Percentiles rank a stretch among this genome's conserved stretches.
phyloP scores from a whole-genome alignment of 92 coral and sea anemone species.

The Paramuricea clavata region DNA sequence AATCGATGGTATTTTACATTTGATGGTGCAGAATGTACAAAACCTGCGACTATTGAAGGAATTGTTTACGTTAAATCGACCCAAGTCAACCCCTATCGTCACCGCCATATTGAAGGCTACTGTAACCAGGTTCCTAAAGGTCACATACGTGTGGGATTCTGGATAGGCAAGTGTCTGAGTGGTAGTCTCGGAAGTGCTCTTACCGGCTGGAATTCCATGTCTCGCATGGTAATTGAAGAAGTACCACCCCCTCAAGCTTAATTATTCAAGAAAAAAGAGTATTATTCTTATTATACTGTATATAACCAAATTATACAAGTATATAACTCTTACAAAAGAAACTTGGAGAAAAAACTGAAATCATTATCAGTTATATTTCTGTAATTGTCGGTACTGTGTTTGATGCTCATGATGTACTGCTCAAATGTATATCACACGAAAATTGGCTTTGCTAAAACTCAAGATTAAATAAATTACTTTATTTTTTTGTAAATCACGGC shows the following conservation, averaged over 20 bases:
- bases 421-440: too few relatives aligned
- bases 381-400: too few relatives aligned
- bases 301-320: too few relatives aligned
- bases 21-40: constrained; percentile 30
- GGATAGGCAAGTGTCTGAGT: constrained; percentile 1
- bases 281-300: too few relatives aligned
- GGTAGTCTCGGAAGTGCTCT: background rate
- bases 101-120: constrained; percentile 24
- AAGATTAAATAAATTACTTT: too few relatives aligned
- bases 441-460: too few relatives aligned
- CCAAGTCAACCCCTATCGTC: background rate
- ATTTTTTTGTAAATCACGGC: too few relatives aligned
- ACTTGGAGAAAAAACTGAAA: too few relatives aligned
- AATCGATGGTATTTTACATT: constrained; percentile 32
- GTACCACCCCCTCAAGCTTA: constrained; percentile 5
- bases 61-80: background rate
- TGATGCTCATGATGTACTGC: too few relatives aligned
- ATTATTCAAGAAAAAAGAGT: background rate
- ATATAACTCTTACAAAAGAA: too few relatives aligned
- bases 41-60: constrained; percentile 37
- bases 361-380: too few relatives aligned
- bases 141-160: background rate
- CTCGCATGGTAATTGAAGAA: constrained; percentile 4
- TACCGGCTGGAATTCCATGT: background rate
- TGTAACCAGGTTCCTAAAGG: constrained; percentile 11